Conservation (phyloP, 2,888 invertebrate genomes). For the Eulithis testata region DNA sequence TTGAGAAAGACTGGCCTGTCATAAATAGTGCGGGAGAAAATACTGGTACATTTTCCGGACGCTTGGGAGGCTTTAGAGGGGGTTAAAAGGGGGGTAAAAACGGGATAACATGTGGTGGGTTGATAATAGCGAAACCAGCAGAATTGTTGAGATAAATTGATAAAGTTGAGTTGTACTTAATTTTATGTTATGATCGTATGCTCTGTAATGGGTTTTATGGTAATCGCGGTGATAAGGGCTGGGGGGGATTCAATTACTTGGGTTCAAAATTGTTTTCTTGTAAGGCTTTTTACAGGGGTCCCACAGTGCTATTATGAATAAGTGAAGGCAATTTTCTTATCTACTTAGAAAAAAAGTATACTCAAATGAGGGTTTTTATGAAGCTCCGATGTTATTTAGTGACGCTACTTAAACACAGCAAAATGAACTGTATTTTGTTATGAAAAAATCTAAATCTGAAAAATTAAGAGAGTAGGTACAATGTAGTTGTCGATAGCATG, state of each 20-base stretch:
- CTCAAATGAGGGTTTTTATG: neutral
- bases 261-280: slow-evolving; percentile 16
- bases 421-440: too few relatives aligned
- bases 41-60: slow-evolving; percentile 58
- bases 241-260: slow-evolving; percentile 24
- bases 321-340: slow-evolving; percentile 4
- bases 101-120: slow-evolving; percentile 50
- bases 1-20: slow-evolving; percentile 52
- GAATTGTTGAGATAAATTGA: slow-evolving; percentile 56
- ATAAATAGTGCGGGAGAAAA: slow-evolving; percentile 55
- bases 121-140: slow-evolving; percentile 47
- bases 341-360: neutral
- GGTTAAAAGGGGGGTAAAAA: slow-evolving; percentile 21
- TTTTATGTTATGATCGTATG: slow-evolving; percentile 37
- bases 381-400: too few relatives aligned
- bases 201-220: slow-evolving; percentile 33
- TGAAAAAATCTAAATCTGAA: too few relatives aligned
- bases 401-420: too few relatives aligned
- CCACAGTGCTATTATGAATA: neutral
- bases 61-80: slow-evolving; percentile 26
- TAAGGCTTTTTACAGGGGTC: slow-evolving; percentile 8
- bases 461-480: too few relatives aligned
- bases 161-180: slow-evolving; percentile 54
- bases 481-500: too few relatives aligned
- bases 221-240: slow-evolving; percentile 32